A percentile compares a stretch with the other conserved stretches of the same genome.
Conservation (phyloP, 2,113 vertebrate species). For the Proteles cristata region DNA sequence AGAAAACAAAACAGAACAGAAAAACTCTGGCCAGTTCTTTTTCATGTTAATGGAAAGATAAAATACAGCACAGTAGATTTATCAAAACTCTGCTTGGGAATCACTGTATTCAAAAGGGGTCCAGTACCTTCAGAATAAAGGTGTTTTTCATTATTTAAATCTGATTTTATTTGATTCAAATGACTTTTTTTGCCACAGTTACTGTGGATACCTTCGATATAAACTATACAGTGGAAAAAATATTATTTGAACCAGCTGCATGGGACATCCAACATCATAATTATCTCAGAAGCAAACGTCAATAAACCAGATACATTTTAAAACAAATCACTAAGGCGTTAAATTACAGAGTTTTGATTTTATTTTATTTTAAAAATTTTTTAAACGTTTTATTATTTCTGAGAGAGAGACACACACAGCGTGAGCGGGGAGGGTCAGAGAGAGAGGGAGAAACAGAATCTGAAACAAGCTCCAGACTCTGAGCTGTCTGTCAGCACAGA, state of each 20-base stretch:
- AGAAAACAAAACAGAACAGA: conserved; percentile 2
- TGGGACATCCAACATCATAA: neutral
- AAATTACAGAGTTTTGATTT: conserved; percentile 42
- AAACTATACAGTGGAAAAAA: neutral
- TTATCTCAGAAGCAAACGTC: conserved; percentile 6
- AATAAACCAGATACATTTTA: conserved; percentile 39
- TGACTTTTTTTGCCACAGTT: conserved; percentile 27
- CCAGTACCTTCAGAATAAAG: conserved; percentile 20
- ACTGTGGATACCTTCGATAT: neutral
- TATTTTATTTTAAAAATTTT: neutral
- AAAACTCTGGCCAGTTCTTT: neutral
- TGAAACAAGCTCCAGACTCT: too few relatives aligned
- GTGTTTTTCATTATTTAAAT: conserved; percentile 40
- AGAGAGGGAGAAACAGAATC: too few relatives aligned
- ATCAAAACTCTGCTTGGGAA: conserved; percentile 27
- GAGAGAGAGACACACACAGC: too few relatives aligned
- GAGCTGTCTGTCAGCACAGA: too few relatives aligned
- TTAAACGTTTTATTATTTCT: too few relatives aligned
- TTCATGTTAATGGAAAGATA: conserved; percentile 49
- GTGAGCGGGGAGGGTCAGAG: too few relatives aligned
- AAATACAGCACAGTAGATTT: conserved; percentile 39
- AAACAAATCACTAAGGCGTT: conserved; percentile 48
- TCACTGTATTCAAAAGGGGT: neutral
- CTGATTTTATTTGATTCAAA: conserved; percentile 43
- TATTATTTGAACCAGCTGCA: conserved; percentile 7